These are phyloP conservation scores for Haemorhous mexicanus DNA, from an alignment of 2,113 vertebrate species.

Conservation along the genomic window DNA sequence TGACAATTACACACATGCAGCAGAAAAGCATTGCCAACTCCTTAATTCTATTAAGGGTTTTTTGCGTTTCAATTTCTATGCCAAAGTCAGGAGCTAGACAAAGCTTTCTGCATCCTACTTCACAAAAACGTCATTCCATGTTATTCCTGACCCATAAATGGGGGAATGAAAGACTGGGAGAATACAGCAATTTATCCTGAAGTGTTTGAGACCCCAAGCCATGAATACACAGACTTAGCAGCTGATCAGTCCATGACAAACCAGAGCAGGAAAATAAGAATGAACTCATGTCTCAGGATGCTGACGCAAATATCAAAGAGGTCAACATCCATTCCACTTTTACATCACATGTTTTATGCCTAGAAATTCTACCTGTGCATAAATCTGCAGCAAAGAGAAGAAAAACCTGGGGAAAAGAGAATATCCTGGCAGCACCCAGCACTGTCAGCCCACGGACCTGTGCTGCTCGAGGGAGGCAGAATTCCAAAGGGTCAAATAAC, in stretches of 20 bases:
- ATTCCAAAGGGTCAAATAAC: background rate
- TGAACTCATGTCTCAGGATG: background rate
- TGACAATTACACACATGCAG: accelerated
- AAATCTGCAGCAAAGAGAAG: background rate
- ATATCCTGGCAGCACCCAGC: background rate
- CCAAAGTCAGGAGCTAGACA: background rate
- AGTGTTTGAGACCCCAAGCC: background rate
- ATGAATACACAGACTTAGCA: accelerated
- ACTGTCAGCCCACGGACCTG: background rate
- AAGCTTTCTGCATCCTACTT: background rate
- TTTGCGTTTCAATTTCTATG: background rate
- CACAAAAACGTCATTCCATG: background rate
- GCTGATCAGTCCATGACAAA: background rate
- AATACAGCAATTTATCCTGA: background rate
- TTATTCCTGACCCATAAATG: background rate
- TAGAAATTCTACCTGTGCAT: background rate
- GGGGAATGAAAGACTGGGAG: background rate
- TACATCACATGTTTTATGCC: accelerated
- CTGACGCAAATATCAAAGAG: background rate
- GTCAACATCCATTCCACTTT: background rate
- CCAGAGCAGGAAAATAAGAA: background rate
- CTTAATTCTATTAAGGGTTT: background rate
- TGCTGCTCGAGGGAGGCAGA: background rate
- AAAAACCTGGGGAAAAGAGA: background rate
- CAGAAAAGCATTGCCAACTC: background rate